Percentiles rank a stretch among this genome's conserved stretches.
Evolutionary conservation across 1,140 invertebrate species (phyloP).

Genomic region (Aplysia californica): DNA sequence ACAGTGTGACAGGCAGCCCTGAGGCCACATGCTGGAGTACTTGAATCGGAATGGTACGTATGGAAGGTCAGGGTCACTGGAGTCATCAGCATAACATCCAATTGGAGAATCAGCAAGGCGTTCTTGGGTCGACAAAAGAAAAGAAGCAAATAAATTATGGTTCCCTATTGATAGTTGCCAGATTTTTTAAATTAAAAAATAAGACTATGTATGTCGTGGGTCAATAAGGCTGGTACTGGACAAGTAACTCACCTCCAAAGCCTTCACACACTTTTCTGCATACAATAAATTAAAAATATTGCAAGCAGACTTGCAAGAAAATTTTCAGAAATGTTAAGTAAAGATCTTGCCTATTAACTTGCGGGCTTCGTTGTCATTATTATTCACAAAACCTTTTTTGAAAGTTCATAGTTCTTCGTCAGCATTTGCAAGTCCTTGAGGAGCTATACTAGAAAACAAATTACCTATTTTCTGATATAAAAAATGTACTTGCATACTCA

Average conservation of each 20-base stretch:
- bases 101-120: neutral
- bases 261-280: neutral
- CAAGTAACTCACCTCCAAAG: neutral
- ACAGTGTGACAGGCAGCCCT: slow-evolving; percentile 9
- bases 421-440: too few species aligned
- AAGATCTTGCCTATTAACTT: too few species aligned
- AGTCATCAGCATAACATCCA: slow-evolving; percentile 16
- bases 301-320: too few species aligned
- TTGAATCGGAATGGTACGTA: neutral
- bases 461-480: too few species aligned
- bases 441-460: too few species aligned
- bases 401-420: too few species aligned
- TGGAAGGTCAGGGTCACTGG: neutral
- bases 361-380: too few species aligned
- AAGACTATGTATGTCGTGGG: too few species aligned
- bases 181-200: neutral
- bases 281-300: neutral
- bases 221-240: too few species aligned
- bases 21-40: slow-evolving; percentile 16
- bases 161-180: neutral
- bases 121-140: neutral
- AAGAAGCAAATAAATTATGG: neutral
- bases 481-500: too few species aligned
- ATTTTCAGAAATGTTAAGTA: too few species aligned
- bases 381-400: too few species aligned